A percentile compares a stretch with the other conserved stretches of the same genome.
phyloP scores from a whole-genome alignment of 2,888 invertebrate species.

The Hydrotaea diabolus region DNA sequence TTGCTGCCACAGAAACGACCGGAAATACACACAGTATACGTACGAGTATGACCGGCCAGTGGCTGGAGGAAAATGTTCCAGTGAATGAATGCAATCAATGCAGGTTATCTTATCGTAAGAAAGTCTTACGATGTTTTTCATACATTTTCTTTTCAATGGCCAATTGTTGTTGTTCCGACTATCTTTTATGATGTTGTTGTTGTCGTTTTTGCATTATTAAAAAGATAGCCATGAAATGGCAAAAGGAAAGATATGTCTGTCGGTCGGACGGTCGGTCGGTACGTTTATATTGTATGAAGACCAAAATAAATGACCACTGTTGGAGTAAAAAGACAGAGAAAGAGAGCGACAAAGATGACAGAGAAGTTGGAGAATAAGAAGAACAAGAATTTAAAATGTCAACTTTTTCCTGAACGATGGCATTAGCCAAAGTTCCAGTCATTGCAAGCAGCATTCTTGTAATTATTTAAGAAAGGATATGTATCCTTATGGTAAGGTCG shows the following conservation, averaged over 20 bases:
- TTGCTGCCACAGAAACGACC: not conserved
- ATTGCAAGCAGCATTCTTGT: no score
- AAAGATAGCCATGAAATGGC: conserved; percentile 28
- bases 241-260: conserved; percentile 2
- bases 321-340: not conserved
- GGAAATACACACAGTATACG: conserved; percentile 24
- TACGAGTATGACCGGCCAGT: conserved; percentile 4
- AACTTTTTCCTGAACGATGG: not conserved
- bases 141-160: conserved; percentile 29
- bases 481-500: no score
- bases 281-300: conserved; percentile 38
- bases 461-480: no score
- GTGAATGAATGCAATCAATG: conserved; percentile 52
- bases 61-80: conserved; percentile 23
- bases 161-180: conserved; percentile 26
- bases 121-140: conserved; percentile 9
- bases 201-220: conserved; percentile 41
- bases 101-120: conserved; percentile 58
- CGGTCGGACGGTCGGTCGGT: not conserved
- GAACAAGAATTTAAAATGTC: conserved; percentile 1
- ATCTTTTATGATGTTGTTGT: conserved; percentile 20
- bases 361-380: not conserved
- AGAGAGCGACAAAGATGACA: not conserved
- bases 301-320: conserved; percentile 57
- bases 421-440: not conserved